These are phyloP conservation scores for Micropoecilia bifurca DNA, from an alignment of 2,797 vertebrate genomes.

Conservation along the genomic window DNA sequence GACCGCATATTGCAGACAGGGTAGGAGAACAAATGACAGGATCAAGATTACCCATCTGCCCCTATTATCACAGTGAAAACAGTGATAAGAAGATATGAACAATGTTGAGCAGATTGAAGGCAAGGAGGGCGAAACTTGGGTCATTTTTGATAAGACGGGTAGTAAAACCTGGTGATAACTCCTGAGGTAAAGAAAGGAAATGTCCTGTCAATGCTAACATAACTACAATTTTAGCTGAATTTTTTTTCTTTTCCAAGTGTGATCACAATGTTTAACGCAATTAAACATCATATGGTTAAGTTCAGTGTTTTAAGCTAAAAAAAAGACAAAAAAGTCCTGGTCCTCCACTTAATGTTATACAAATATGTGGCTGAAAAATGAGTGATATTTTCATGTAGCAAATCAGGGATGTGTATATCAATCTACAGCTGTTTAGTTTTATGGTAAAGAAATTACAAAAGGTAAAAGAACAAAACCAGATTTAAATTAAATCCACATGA, in stretches of 20 bases:
- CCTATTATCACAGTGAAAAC: conserved; percentile 28
- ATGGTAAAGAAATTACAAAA: too few species aligned
- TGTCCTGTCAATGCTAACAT: conserved; percentile 13
- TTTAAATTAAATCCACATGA: too few species aligned
- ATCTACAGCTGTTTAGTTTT: too few species aligned
- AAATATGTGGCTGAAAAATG: too few species aligned
- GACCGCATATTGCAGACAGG: conserved; percentile 8
- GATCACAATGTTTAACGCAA: not conserved
- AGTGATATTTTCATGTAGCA: too few species aligned
- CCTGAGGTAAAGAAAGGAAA: conserved; percentile 19
- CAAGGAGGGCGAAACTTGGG: conserved; percentile 16
- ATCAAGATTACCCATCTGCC: conserved; percentile 52
- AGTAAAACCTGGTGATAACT: conserved; percentile 17
- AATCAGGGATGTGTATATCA: too few species aligned
- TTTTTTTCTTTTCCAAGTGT: not conserved
- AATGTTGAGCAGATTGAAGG: conserved; percentile 34
- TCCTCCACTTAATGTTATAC: too few species aligned
- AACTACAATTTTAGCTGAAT: not conserved
- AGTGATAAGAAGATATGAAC: conserved; percentile 46
- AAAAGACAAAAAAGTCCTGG: too few species aligned
- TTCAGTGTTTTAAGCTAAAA: too few species aligned
- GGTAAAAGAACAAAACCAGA: too few species aligned
- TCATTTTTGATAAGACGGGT: conserved; percentile 40
- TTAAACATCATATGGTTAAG: too few species aligned
- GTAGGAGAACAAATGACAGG: not conserved